Conservation (phyloP, 2,113 vertebrate genomes). For the Forbesichthys agassizii region DNA sequence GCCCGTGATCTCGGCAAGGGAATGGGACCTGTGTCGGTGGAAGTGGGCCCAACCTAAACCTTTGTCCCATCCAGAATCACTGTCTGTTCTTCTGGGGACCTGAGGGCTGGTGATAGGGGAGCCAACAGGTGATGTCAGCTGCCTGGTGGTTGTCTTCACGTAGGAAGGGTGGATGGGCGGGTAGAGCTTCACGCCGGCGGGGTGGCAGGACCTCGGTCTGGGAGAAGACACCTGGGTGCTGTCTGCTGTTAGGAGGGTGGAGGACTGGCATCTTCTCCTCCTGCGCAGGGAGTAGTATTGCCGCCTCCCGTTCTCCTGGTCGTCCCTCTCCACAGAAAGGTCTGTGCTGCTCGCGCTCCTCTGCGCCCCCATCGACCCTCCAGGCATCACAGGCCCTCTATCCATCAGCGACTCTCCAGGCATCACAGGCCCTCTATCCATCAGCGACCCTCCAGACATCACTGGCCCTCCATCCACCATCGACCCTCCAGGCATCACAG, state of each 20-base stretch:
- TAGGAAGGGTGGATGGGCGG: conserved; percentile 87
- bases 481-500: no score
- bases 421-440: no score
- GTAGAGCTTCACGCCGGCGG: conserved; percentile 79
- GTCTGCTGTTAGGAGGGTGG: conserved; percentile 54
- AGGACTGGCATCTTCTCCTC: conserved; percentile 62
- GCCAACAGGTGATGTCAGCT: conserved; percentile 85
- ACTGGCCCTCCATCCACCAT: no score
- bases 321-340: conserved; percentile 50
- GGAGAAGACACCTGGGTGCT: conserved; percentile 60
- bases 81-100: conserved; percentile 73
- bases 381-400: conserved; percentile 15
- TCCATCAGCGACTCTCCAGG: no score
- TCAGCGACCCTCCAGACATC: no score
- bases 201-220: conserved; percentile 52
- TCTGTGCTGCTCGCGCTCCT: conserved; percentile 70
- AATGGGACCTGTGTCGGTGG: conserved; percentile 80
- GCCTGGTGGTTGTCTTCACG: conserved; percentile 94
- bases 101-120: conserved; percentile 85
- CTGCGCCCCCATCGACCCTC: conserved; percentile 38
- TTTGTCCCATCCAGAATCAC: conserved; percentile 14
- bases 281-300: conserved; percentile 55
- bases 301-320: conserved; percentile 30
- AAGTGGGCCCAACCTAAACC: conserved; percentile 53
- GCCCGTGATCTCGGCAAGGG: conserved; percentile 77